Percentiles rank a stretch among this genome's conserved stretches.
phyloP scores from a whole-genome alignment of 2,797 vertebrate genomes.

The Peromyscus aztecus region DNA sequence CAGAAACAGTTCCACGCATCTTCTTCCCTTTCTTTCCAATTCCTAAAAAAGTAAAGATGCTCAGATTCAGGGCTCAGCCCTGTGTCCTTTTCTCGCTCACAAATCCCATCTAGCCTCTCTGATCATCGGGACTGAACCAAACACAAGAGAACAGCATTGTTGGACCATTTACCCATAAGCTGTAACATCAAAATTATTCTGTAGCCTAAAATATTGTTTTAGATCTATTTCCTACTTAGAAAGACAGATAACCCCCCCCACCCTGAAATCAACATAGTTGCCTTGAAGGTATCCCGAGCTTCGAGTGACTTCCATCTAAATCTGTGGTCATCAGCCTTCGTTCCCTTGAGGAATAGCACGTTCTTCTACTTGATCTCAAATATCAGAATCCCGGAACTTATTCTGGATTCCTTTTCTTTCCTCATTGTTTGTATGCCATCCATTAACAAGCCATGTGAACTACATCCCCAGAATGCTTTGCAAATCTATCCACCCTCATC shows the following conservation, averaged over 20 bases:
- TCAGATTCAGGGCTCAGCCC: not conserved
- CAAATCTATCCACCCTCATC: too few species aligned
- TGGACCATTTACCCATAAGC: not conserved
- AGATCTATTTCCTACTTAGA: not conserved
- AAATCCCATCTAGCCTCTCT: not conserved
- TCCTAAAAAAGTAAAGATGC: not conserved
- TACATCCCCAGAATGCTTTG: not conserved
- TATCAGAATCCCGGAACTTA: not conserved
- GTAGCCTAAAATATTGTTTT: not conserved
- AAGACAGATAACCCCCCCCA: not conserved
- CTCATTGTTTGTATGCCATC: not conserved
- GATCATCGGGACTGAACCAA: not conserved
- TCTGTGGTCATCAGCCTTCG: not conserved
- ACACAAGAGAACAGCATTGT: not conserved
- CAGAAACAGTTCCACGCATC: not conserved
- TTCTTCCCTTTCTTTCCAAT: not conserved
- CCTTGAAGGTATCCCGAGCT: not conserved
- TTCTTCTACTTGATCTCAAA: not conserved
- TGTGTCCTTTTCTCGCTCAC: not conserved
- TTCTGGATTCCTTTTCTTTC: not conserved
- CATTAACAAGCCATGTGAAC: not conserved
- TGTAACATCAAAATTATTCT: not conserved
- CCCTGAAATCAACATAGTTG: not conserved
- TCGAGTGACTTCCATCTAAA: not conserved
- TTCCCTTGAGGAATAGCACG: not conserved